Evolutionary conservation across 23 tunicate species (phyloP).

Genomic region (Ciona savignyi): DNA sequence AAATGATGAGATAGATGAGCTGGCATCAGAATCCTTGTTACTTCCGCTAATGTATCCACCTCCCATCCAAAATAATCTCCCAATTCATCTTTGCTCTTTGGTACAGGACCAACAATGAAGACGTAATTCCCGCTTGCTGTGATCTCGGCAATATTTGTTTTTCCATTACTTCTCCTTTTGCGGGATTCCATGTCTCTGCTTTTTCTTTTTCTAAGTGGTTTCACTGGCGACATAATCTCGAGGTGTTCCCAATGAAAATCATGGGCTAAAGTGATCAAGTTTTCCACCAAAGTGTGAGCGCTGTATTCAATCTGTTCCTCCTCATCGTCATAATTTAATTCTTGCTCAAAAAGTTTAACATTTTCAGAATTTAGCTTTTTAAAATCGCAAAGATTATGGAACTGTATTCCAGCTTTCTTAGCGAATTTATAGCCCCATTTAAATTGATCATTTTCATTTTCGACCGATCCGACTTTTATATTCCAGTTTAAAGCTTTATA

Average conservation of each 20-base stretch:
- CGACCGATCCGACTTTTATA: not conserved
- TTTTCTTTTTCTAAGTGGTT: slow-evolving; percentile 18
- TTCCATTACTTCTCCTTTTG: not conserved
- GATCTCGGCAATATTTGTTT: not conserved
- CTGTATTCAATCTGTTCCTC: slow-evolving; percentile 14
- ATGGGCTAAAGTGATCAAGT: slow-evolving; percentile 33
- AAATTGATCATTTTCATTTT: not conserved
- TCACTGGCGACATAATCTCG: slow-evolving; percentile 52
- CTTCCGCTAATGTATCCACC: slow-evolving; percentile 12
- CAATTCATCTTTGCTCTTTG: slow-evolving; percentile 26
- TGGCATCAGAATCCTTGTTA: slow-evolving; percentile 39
- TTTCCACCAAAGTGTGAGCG: slow-evolving; percentile 32
- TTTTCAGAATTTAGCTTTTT: slow-evolving; percentile 17
- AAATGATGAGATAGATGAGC: slow-evolving; percentile 34
- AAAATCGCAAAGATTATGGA: slow-evolving; percentile 17
- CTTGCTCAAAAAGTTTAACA: slow-evolving; percentile 22
- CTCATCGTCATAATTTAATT: slow-evolving; percentile 8
- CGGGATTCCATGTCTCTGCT: not conserved
- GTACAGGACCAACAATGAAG: slow-evolving; percentile 39
- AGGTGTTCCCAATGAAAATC: slow-evolving; percentile 62
- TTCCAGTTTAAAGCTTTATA: not conserved
- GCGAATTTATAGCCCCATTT: slow-evolving; percentile 63
- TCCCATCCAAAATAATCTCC: slow-evolving; percentile 55
- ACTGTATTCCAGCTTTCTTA: slow-evolving; percentile 12
- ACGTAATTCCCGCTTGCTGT: slow-evolving; percentile 11